Evolutionary conservation across 2,797 vertebrate genomes (phyloP).

Genomic region (Pangasius larnaudii): DNA sequence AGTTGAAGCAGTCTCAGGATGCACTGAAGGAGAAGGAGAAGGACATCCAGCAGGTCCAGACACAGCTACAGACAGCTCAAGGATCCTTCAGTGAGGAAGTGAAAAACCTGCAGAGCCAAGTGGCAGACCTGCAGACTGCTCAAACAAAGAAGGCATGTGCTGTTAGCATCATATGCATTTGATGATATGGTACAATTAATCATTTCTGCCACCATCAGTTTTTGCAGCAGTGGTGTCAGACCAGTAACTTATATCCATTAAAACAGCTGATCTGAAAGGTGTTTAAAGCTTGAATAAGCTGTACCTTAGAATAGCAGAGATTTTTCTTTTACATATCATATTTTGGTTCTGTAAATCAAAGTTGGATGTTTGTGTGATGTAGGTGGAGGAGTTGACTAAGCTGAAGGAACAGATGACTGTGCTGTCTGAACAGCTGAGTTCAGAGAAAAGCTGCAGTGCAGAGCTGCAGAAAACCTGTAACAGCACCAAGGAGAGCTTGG

Average conservation of each 20-base stretch:
- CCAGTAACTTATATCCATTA: not conserved
- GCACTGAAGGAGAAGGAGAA: conserved; percentile 84
- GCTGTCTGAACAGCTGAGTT: conserved; percentile 77
- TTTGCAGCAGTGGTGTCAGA: not conserved
- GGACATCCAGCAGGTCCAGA: conserved; percentile 78
- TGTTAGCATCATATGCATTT: not conserved
- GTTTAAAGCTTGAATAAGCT: not conserved
- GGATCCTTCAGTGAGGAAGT: conserved; percentile 81
- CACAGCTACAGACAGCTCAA: conserved; percentile 79
- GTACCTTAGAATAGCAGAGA: not conserved
- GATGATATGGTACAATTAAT: not conserved
- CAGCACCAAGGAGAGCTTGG: conserved; percentile 75
- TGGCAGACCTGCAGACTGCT: conserved; percentile 79
- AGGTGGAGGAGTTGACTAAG: conserved; percentile 85
- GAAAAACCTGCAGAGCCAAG: conserved; percentile 79
- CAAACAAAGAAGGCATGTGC: conserved; percentile 80
- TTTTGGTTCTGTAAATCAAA: conserved; percentile 3
- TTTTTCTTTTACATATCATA: not conserved
- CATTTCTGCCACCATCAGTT: not conserved
- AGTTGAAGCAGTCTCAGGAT: conserved; percentile 78
- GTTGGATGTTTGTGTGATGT: conserved; percentile 18
- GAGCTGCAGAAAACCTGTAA: conserved; percentile 79
- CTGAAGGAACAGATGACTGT: conserved; percentile 78
- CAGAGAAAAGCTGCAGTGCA: conserved; percentile 76
- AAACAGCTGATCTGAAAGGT: not conserved